A percentile compares a stretch with the other conserved stretches of the same genome.
These are phyloP conservation scores for Himalopsyche tibetana DNA, from an alignment of 2,888 invertebrate genomes.

Conservation along the genomic window DNA sequence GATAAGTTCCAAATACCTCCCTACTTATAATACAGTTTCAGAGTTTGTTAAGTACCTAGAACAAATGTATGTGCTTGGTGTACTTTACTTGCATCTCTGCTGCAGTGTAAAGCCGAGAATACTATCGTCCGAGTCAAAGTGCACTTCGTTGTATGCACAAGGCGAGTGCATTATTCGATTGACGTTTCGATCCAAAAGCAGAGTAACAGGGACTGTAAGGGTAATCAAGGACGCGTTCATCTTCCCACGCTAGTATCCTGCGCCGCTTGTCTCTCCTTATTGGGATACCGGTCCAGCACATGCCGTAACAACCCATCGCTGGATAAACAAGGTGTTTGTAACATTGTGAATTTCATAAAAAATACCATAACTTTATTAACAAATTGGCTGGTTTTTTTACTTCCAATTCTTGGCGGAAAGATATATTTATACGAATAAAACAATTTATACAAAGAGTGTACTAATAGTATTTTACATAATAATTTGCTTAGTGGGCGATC, in stretches of 20 bases:
- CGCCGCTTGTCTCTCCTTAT: conserved; percentile 58
- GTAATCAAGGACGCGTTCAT: conserved; percentile 58
- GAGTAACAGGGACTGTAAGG: conserved; percentile 45
- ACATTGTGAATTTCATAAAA: not conserved
- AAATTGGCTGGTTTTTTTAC: no score
- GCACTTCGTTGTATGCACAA: not conserved
- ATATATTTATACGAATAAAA: no score
- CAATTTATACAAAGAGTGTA: no score
- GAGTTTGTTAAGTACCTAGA: not conserved
- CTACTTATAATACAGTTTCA: not conserved
- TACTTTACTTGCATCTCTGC: not conserved
- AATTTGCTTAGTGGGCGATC: no score
- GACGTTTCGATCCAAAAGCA: conserved; percentile 47
- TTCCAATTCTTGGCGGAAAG: no score
- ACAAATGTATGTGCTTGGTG: not conserved
- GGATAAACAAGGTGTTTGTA: not conserved
- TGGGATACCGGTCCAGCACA: conserved; percentile 51
- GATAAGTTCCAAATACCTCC: no score
- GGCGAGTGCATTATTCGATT: conserved; percentile 47
- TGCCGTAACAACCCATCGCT: not conserved
- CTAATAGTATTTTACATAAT: no score
- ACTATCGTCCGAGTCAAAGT: conserved; percentile 13
- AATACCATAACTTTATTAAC: no score
- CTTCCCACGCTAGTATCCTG: conserved; percentile 60
- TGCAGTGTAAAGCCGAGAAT: not conserved